Base-by-base conservation (phyloP, 2,797 vertebrate genomes). In the Sebastes trivittatus region DNA sequence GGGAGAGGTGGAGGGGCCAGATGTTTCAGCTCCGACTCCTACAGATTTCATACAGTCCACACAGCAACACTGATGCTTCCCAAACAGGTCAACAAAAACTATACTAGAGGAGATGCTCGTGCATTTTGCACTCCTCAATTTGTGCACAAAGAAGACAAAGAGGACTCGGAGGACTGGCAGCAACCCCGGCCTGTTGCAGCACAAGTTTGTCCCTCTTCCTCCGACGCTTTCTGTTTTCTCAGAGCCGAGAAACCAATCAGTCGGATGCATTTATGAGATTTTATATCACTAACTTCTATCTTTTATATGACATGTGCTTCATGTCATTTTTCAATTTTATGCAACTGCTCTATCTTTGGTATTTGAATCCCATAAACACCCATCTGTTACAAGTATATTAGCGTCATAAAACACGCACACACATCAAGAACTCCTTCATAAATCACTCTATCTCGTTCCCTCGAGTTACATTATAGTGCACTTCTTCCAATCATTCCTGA, bases 21-120 rank as follows among this genome's bases (percentile, higher is more conserved):
- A 77, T 85, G 76, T 83, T 84, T 71, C 18, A 79, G 52, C 64
- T 66, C 54, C 67, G 56, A 63, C 23, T 23, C 25, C 6, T 74
- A 34, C 30, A 71, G 27, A 23, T 74, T 67, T 49, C 5, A 42
- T 36, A 8, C 52, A 38, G 20, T 36, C 13, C 18, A 16, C 25
- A n/a, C 54, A 54, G 30, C 32, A 42, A 3, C 49, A 23, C 23
- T 23, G 11, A 0, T 4, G 27, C 55, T 49, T 73, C 13, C 18
- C 32, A 66, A 22, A 46, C 46, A 25, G 6, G 36, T 14, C 36
- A 38, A 3, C 0, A 18, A 63, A 20, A 42, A 42, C 38, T 42
- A 42, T 18, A 36, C 38, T 4, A 14, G 6, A 1, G 25, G 22
- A 16, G 22, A 22, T 13, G 25, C 16, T 62, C 18, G 34, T 55